Evolutionary conservation across 2,797 vertebrate genomes (phyloP), one percentile per base, ranked within the genome.

Genomic region (Ceryle rudis): DNA sequence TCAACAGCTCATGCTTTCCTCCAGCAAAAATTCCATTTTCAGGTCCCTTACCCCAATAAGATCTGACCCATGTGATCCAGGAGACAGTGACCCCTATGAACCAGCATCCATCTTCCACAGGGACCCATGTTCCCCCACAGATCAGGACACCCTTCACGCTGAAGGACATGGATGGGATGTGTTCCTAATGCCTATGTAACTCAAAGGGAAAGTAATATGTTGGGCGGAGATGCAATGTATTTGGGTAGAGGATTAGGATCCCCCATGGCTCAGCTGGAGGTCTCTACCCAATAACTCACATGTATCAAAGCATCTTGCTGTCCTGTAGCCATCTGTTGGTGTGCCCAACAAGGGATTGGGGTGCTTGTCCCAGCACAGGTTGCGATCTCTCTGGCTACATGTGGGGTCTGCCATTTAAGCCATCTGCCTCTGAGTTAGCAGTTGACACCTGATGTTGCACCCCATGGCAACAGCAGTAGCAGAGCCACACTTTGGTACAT

Each of bases 391-490:
- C 49, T 28, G 15, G 13, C 18, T 57, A 9, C 18, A 14, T 1
- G 0, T 66, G 46, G 37, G n/a, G 8, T 79, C 54, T 82, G 16
- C 13, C 11, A 46, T 82, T 44, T 15, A 75, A 85, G 23, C 44
- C 10, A 2, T 49, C 39, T 86, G 42, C 23, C 47, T 81, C 16
- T 0, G 3, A 89, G 39, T 31, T 31, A 52, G 33, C 2, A 1
- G 7, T n/a, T 1, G 0, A 35, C 4, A 1, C 37, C 62, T 58
- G 60, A 10, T 0, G 1, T 16, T 35, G 37, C 11, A 46, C 9
- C 31, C 25, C 4, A 0, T 19, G 46, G 33, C 51, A 54, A 49
- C 7, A 52, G 6, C 37, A 79, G 14, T 62, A 91, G 31, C 44
- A 79, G 52, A 61, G n/a, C 28, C 29, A 5, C 13, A 5, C 46